These are phyloP conservation scores for Bombylius major DNA, from an alignment of 2,888 invertebrate genomes.

Conservation along the genomic window DNA sequence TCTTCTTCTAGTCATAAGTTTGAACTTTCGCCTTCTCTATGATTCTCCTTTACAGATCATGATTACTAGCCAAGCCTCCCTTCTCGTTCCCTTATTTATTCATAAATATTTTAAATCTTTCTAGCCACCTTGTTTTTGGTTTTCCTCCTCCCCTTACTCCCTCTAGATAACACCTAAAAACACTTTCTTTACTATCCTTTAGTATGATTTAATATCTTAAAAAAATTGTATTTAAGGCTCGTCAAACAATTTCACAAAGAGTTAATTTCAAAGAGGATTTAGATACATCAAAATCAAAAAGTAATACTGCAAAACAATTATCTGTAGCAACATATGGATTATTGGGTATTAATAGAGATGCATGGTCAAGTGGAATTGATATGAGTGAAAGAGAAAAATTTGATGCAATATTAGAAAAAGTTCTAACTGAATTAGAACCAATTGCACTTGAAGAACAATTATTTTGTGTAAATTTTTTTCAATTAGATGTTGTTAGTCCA, in stretches of 20 bases:
- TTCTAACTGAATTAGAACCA: conserved; percentile 78
- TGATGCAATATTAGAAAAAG: conserved; percentile 66
- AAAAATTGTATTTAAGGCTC: conserved; percentile 22
- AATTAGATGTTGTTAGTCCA: conserved; percentile 52
- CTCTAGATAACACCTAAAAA: no score
- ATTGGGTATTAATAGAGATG: conserved; percentile 49
- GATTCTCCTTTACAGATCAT: not conserved
- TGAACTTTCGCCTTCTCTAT: no score
- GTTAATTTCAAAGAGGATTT: conserved; percentile 34
- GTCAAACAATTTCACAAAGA: conserved; percentile 28
- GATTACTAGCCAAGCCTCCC: not conserved
- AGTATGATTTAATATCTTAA: not conserved
- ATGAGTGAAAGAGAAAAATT: conserved; percentile 44
- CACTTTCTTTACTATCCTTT: not conserved
- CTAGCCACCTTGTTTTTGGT: no score
- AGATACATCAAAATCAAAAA: conserved; percentile 34
- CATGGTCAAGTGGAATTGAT: conserved; percentile 50
- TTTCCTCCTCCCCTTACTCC: no score
- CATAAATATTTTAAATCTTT: not conserved
- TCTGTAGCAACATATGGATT: conserved; percentile 28
- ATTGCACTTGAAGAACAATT: conserved; percentile 90
- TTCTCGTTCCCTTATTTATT: not conserved
- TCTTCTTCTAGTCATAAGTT: no score
- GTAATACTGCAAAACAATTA: conserved; percentile 27
- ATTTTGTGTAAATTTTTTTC: conserved; percentile 87